Base-by-base conservation (phyloP, 2,797 vertebrate genomes). In the Esox lucius region DNA sequence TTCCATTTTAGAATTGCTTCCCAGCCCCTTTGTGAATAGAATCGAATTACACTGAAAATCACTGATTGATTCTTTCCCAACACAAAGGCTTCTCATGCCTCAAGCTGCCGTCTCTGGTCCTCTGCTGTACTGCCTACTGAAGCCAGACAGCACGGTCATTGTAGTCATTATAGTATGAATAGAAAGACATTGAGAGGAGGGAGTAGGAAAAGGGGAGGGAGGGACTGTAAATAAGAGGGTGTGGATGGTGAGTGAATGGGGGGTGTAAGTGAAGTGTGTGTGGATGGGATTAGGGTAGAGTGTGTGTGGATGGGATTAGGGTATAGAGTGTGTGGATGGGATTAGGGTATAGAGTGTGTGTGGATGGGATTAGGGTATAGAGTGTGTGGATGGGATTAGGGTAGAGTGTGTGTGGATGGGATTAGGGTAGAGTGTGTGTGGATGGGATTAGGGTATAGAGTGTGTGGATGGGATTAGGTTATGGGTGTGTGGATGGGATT, bases 1-100 rank as follows among this genome's bases (percentile, higher is more conserved):
- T 93, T 93, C 91, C 92, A 93, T 93, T 92, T 93, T 91, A 84
- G 92, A 92, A 92, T 91, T 91, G 91, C 90, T 91, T 91, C 89
- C 91, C 78, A 75, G 83, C 84, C 89, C 90, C 88, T 91, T 93
- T 92, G 91, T 93, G 91, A 91, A 92, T 92, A 88, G 88, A 93
- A 92, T 90, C 83, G 84, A 92, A 92, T 93, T 90, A 91, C 91
- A 90, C 86, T 91, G 90, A 91, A 90, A 91, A 89, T 90, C 88
- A 85, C 87, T 89, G 91, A 93, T 93, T 92, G 91, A 93, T 93
- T 92, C 90, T 91, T 89, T 91, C 82, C 86, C 85, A 93, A 91
- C 91, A 92, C 91, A 92, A 91, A 88, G 85, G 87, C 90, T 90
- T 91, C 5, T 90, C 88, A 89, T 90, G 86, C 84, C 85, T 89